These are phyloP conservation scores for Lasioglossum villosulum DNA, from an alignment of 2,888 invertebrate genomes.

Conservation along the genomic window DNA sequence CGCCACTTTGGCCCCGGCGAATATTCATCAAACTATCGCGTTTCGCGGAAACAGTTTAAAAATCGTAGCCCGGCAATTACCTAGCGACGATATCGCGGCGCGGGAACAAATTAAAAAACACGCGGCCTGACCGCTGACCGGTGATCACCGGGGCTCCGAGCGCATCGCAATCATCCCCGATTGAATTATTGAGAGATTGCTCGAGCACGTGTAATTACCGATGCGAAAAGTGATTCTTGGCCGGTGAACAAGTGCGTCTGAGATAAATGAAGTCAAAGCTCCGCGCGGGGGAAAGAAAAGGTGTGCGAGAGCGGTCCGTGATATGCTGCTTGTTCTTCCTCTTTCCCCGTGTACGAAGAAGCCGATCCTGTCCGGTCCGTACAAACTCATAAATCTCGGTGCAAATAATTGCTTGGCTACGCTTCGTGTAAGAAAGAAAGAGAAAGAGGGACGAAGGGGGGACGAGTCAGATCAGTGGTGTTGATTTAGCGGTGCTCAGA, in stretches of 20 bases:
- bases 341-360: constrained; percentile 57
- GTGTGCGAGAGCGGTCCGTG: constrained; percentile 25
- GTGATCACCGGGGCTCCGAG: constrained; percentile 7
- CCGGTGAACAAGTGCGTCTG: constrained; percentile 66
- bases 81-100: constrained; percentile 21
- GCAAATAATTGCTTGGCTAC: constrained; percentile 83
- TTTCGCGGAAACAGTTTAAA: constrained; percentile 40
- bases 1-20: not conserved
- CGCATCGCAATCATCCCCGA: constrained; percentile 54
- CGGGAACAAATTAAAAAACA: constrained; percentile 24
- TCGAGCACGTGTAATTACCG: constrained; percentile 77
- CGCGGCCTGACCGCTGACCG: constrained; percentile 11
- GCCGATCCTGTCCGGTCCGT: constrained; percentile 69
- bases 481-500: constrained; percentile 83
- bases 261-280: constrained; percentile 72
- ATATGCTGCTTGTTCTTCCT: constrained; percentile 18
- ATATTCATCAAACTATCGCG: constrained; percentile 45
- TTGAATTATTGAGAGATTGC: constrained; percentile 82
- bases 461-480: constrained; percentile 77
- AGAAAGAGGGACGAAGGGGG: not conserved
- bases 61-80: constrained; percentile 31
- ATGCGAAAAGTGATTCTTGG: constrained; percentile 80
- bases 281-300: constrained; percentile 39
- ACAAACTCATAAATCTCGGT: constrained; percentile 83
- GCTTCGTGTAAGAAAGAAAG: constrained; percentile 43